Evolutionary conservation across 2,797 vertebrate genomes (phyloP), one percentile per base, ranked within the genome.

Genomic region (Eulemur rubriventer): DNA sequence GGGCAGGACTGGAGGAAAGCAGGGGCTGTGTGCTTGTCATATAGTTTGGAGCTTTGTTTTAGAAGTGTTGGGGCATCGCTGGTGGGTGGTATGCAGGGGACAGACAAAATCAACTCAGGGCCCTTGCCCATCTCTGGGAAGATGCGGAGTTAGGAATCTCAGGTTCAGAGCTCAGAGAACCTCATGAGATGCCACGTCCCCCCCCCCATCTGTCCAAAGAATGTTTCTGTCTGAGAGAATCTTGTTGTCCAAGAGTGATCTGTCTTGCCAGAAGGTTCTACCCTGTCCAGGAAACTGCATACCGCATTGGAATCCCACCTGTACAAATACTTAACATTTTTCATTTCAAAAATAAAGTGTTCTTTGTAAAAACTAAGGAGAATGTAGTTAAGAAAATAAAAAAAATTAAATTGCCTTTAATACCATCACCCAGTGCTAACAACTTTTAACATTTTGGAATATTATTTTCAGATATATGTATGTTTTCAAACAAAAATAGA

Each of bases 311-410:
- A 92, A 94, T 94, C 59, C 91, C 83, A 95, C 94, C 70, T 97
- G 93, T 85, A 80, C 50, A 97, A 96, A 97, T 80, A 93, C 59
- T 93, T 91, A 85, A 69, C 13, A 26, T 84, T 94, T 89, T 78
- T 91, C 28, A 7, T 94, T 95, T 94, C 4, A 83, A 79, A 97
- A 97, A 75, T 87, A 52, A 86, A 86, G 22, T 92, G 50, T 61
- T 76, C 41, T 94, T 89, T 65, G 33, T 89, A 94, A 69, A 94
- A 95, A 94, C 9, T 20, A 79, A 95, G 79, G 72, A 79, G 85
- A 86, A 91, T 79, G 75, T 4, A 46, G 18, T 78, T 92, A 61
- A 72, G 50, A 95, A 96, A 85, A 90, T 59, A 63, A 85, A 35
- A 48, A 70, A 78, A 83, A 85, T 81, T 84, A 76, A 82, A 85